phyloP scores from a whole-genome alignment of 2,113 vertebrate genomes.

The Phyllostomus hastatus region DNA sequence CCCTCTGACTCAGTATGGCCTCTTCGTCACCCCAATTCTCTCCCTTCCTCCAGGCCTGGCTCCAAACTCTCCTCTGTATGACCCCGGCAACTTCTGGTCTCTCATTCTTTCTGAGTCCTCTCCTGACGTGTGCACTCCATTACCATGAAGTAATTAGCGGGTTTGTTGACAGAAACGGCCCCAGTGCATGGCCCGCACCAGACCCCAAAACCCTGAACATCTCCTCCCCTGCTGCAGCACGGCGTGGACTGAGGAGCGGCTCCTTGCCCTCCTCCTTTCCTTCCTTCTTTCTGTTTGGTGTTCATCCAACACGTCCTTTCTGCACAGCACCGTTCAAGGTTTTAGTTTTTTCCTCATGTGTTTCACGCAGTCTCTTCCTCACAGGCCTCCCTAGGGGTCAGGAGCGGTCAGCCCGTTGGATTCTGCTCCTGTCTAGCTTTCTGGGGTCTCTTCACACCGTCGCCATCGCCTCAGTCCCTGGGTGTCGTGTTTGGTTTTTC shows the following conservation, averaged over 20 bases:
- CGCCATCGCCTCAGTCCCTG: not conserved
- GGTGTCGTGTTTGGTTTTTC: not conserved
- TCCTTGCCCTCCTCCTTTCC: not conserved
- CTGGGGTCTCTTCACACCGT: accelerated
- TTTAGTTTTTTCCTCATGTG: not conserved
- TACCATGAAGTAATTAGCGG: not conserved
- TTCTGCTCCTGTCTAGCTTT: too few relatives aligned
- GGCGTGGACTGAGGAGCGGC: not conserved
- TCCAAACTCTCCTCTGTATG: not conserved
- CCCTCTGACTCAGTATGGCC: not conserved
- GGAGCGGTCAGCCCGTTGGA: not conserved
- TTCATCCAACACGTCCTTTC: not conserved
- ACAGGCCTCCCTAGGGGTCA: not conserved
- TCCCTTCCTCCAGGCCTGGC: not conserved
- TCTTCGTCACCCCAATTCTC: not conserved
- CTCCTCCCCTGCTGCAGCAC: not conserved
- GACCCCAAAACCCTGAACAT: not conserved
- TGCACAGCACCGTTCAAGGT: not conserved
- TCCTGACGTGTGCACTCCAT: not conserved
- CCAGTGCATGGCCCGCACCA: not conserved
- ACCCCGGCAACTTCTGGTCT: not conserved
- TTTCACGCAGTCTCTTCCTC: not conserved
- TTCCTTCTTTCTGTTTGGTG: not conserved
- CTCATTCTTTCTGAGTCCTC: not conserved
- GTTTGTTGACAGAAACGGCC: not conserved